Evolutionary conservation across 2,113 vertebrate genomes (phyloP), one percentile per base, ranked within the genome.

Genomic region (Semnornis frantzii): DNA sequence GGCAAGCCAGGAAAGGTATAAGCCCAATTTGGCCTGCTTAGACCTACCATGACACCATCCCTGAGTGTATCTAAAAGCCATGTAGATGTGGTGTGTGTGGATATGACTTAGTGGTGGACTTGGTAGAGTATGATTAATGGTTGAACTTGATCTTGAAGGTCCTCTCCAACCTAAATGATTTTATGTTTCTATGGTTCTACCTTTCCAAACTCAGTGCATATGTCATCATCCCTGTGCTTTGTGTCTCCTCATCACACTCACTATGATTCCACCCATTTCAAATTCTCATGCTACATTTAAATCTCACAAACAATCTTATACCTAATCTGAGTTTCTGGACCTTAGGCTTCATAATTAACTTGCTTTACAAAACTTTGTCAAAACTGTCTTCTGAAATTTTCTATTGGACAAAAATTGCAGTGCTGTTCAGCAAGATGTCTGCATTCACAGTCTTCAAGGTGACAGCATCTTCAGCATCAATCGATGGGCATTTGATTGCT

Each of bases 261-360:
- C n/a, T 62, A 62, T 13, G 21, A 34, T 62, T 62, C n/a, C 59
- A 34, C 24, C 8, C 59, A 62, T 34, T 62, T 62, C n/a, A 62
- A 24, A 24, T 34, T 34, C 21, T 62, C 33, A 23, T 62, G 18
- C 3, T 84, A 5, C 48, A 21, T 50, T 82, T 87, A 90, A 76
- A 77, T 89, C 90, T 89, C 23, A 77, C 37, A 93, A 73, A 52
- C 48, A 85, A 96, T 60, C 52, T 37, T n/a, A 12, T 96, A 11
- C 33, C 15, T 62, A 85, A 94, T 94, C 78, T 88, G 78, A 92
- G 75, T 91, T 94, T 89, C 90, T 93, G 83, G 62, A 87, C 70
- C 24, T 94, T 28, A 92, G 55, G 75, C 70, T 81, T 82, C 70
- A 72, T 83, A 97, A 92, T 81, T 94, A 96, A 95, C 76, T 62